A percentile compares a stretch with the other conserved stretches of the same genome.
Conservation (phyloP, 1,140 invertebrate genomes). For the Brachionus angularis region DNA sequence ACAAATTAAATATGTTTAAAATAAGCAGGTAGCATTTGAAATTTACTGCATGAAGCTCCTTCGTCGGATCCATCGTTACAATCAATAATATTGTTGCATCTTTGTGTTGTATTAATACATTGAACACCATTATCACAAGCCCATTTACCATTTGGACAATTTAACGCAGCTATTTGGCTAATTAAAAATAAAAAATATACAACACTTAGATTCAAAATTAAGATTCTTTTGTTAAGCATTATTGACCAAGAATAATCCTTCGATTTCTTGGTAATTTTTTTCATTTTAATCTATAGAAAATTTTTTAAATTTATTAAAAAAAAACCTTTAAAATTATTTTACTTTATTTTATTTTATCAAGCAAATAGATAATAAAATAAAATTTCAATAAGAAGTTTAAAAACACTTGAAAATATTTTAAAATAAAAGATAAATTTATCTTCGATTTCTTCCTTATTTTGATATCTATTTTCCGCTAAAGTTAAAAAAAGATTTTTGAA, state of each 20-base stretch:
- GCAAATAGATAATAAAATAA: neutral
- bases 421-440: no score
- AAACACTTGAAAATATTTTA: no score
- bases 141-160: conserved; percentile 20
- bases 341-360: neutral
- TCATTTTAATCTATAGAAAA: neutral
- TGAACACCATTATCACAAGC: conserved; percentile 35
- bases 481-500: no score
- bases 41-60: conserved; percentile 44
- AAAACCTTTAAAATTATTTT: neutral
- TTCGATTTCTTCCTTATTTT: no score
- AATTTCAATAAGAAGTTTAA: no score
- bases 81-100: conserved; percentile 54
- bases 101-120: conserved; percentile 50
- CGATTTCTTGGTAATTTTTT: neutral
- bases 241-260: no score
- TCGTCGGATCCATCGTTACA: conserved; percentile 56
- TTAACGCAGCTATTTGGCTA: neutral
- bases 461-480: no score
- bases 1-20: neutral
- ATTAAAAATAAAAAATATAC: neutral
- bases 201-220: no score
- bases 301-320: neutral
- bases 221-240: no score
- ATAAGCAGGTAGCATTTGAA: neutral